These are phyloP conservation scores for Anodontia alba DNA, from an alignment of 2,888 invertebrate genomes.

Conservation along the genomic window DNA sequence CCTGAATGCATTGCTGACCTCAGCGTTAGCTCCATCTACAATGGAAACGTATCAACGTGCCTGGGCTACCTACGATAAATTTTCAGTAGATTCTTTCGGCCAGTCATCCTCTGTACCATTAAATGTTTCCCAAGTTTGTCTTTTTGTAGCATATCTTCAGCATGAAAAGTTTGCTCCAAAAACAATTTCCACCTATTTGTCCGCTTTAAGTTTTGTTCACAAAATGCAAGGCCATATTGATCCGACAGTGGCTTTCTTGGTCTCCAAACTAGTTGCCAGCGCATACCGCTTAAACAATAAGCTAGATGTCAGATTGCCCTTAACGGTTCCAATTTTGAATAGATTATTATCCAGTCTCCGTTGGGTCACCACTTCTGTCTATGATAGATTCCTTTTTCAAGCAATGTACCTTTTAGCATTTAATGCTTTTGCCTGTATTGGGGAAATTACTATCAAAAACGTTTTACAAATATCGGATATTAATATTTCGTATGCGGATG, in stretches of 20 bases:
- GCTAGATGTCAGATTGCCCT: neutral
- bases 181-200: neutral
- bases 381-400: neutral
- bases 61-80: neutral
- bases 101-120: neutral
- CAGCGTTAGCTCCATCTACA: neutral
- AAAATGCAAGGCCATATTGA: neutral
- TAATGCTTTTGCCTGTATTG: neutral
- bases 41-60: neutral
- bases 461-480: neutral
- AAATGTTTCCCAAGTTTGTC: neutral
- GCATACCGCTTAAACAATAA: neutral
- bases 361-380: neutral
- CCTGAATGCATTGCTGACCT: neutral
- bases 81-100: neutral
- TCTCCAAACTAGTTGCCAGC: neutral
- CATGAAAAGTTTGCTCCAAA: neutral
- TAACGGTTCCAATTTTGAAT: neutral
- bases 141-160: neutral
- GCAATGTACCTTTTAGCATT: neutral
- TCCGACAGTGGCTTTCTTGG: neutral
- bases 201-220: neutral
- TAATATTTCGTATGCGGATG: neutral
- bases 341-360: neutral
- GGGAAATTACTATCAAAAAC: neutral